Base-by-base conservation (phyloP, 2,888 invertebrate species). In the Furcula furcula region DNA sequence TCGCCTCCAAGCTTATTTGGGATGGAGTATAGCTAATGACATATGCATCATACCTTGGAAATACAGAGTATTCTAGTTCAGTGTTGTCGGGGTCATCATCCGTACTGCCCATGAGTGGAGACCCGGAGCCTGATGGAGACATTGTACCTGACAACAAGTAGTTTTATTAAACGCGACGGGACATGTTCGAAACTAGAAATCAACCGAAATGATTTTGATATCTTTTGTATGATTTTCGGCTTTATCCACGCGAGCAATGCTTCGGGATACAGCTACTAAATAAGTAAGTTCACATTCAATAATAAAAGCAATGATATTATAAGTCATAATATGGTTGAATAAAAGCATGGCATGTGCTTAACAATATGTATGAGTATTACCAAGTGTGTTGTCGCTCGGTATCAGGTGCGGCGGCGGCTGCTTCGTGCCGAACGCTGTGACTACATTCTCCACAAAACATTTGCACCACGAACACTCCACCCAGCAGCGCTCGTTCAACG, bases 381-480 rank as follows among this genome's bases (percentile, higher is more conserved):
- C 89, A 14, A 89, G 50, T 0, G 87, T 77, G 21, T 61, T 84
- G 57, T 93, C 93, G 7, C 92, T 91, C 33, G 93, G 93, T 46
- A 94, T 80, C 6, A 94, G 89, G 43, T 91, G 91, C 27, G 93
- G 90, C 0, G 95, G 93, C 0, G 95, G 95, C 33, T 92, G 86
- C 58, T 93, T 94, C 0, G 97, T 97, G 53, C 92, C 93, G 76
- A 97, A 95, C 1, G 95, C 96, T 0, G 95, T 95, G 34, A 94
- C 90, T 30, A 98, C 94, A 74, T 98, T 98, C 56, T 97, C 96
- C 0, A 97, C 96, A 70, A 98, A 95, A 12, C 94, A 93, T 64
- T 95, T 94, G 73, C 98, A 98, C 81, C 96, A 95, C 0, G 95
- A 93, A 57, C 95, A 93, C 71, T 98, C 98, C 11, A 98, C 96